phyloP scores from a whole-genome alignment of 1,140 invertebrate species.

The Melitaea cinxia region DNA sequence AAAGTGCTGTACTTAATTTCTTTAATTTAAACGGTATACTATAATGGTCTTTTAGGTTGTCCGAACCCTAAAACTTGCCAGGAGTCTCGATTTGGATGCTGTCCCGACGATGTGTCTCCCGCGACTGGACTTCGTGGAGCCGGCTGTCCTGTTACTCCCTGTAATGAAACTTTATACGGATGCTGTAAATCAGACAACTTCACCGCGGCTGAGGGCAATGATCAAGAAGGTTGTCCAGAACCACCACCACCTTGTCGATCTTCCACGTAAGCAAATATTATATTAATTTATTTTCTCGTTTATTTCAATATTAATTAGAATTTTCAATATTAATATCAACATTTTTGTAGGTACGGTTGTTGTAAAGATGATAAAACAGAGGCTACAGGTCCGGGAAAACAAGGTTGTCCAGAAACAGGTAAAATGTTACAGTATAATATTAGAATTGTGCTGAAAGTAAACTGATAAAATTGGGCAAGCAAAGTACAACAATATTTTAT shows the following conservation, averaged over 20 bases:
- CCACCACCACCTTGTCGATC: slow-evolving; percentile 84
- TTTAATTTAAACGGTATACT: too few species aligned
- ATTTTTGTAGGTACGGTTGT: slow-evolving; percentile 84
- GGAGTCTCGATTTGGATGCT: slow-evolving; percentile 94
- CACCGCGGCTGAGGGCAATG: slow-evolving; percentile 90
- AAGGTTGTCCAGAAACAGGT: slow-evolving; percentile 84
- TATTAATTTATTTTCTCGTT: too few species aligned
- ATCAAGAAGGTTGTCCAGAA: slow-evolving; percentile 91
- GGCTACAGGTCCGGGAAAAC: slow-evolving; percentile 85
- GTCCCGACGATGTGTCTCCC: slow-evolving; percentile 92
- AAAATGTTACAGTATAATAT: neutral
- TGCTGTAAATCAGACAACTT: slow-evolving; percentile 91
- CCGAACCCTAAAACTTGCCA: slow-evolving; percentile 87
- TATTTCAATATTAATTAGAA: too few species aligned
- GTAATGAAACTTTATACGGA: slow-evolving; percentile 90
- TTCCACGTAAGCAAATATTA: slow-evolving; percentile 79
- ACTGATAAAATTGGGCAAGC: too few species aligned
- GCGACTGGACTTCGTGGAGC: slow-evolving; percentile 87
- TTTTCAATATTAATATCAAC: neutral
- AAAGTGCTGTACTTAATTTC: too few species aligned
- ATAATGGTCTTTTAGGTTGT: slow-evolving; percentile 82
- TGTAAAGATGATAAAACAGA: slow-evolving; percentile 88
- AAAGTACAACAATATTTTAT: neutral
- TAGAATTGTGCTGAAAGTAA: too few species aligned
- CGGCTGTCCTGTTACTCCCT: slow-evolving; percentile 90